A percentile compares a stretch with the other conserved stretches of the same genome.
phyloP scores from a whole-genome alignment of 2,797 vertebrate species.

The Myotis planiceps region DNA sequence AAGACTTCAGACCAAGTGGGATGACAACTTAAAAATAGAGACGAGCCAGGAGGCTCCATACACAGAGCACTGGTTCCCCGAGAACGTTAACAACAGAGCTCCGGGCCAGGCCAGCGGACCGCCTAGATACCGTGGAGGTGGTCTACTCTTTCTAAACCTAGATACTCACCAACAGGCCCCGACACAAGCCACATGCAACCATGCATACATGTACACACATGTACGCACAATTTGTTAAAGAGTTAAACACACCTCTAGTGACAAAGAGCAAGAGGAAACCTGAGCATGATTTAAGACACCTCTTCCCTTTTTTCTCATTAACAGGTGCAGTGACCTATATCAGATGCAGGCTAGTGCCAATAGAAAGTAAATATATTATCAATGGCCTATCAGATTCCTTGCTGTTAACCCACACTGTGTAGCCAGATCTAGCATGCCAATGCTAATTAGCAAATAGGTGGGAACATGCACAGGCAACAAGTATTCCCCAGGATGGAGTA shows the following conservation, averaged over 20 bases:
- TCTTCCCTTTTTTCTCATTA: not conserved
- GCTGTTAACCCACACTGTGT: not conserved
- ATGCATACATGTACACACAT: rapidly evolving
- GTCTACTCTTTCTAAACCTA: not conserved
- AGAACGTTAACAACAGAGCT: conserved; percentile 49
- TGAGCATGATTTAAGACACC: not conserved
- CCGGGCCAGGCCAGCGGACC: not conserved
- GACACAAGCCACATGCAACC: not conserved
- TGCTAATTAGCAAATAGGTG: not conserved
- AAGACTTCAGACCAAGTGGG: conserved; percentile 64
- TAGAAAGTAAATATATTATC: conserved; percentile 23
- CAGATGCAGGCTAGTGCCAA: not conserved
- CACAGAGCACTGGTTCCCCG: not conserved
- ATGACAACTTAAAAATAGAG: conserved; percentile 44
- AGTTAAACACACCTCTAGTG: not conserved
- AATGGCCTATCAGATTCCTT: not conserved
- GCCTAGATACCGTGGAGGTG: not conserved
- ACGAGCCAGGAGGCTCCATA: not conserved
- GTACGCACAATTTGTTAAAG: not conserved
- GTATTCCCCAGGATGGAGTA: not conserved
- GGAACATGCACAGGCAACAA: not conserved
- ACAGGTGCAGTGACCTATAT: not conserved
- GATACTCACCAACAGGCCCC: not conserved
- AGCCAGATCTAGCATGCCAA: not conserved
- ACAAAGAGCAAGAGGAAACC: not conserved